phyloP scores from a whole-genome alignment of 2,797 vertebrate species.

The Poecilia picta region DNA sequence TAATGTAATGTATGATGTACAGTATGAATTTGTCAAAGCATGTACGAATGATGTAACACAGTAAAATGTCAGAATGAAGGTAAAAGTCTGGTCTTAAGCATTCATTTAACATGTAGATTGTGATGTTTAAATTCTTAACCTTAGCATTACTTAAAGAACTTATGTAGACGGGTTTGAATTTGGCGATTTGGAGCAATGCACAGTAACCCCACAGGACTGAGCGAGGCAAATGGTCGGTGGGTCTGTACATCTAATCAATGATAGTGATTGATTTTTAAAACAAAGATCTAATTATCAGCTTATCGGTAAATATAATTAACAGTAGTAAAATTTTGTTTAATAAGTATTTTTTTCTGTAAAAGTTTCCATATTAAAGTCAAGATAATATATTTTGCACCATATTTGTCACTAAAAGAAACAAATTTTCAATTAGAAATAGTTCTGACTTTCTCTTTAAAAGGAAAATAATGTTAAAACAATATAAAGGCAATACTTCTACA shows the following conservation, averaged over 20 bases:
- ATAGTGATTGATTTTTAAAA: too few relatives aligned
- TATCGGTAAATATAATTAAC: too few relatives aligned
- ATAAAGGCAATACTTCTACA: neutral
- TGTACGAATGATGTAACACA: neutral
- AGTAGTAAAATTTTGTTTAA: too few relatives aligned
- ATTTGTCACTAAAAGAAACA: too few relatives aligned
- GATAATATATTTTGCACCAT: too few relatives aligned
- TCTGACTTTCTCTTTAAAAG: neutral
- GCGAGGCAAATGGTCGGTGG: too few relatives aligned
- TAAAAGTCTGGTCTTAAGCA: neutral
- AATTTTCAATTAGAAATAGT: too few relatives aligned
- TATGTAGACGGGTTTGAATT: neutral
- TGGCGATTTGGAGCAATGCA: neutral
- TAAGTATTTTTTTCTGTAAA: too few relatives aligned
- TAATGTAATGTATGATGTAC: neutral
- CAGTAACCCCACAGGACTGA: neutral
- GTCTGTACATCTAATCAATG: too few relatives aligned
- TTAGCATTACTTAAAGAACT: neutral
- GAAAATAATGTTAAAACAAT: neutral
- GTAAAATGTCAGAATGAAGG: neutral
- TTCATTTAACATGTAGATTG: neutral
- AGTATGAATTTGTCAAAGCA: neutral
- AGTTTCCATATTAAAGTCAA: too few relatives aligned
- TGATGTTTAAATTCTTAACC: too few relatives aligned
- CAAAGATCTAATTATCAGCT: too few relatives aligned